A percentile compares a stretch with the other conserved stretches of the same genome.
Conservation (phyloP, 1,140 invertebrate species). For the Lithobius niger region DNA sequence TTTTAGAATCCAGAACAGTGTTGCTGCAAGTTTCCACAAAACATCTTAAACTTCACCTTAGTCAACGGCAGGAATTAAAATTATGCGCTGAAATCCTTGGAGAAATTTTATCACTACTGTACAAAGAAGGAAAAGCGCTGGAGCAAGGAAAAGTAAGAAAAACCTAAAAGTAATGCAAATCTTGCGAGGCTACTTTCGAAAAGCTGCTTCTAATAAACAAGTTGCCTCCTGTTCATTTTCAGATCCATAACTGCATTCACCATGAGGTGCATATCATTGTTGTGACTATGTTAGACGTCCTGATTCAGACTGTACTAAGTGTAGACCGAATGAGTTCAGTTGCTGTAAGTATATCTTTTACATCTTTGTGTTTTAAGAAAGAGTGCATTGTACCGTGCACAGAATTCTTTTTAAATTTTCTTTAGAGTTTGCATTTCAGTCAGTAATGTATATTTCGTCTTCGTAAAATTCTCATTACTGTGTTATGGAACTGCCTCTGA, state of each 20-base stretch:
- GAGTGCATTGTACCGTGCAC: too few relatives aligned
- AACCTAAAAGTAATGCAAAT: too few relatives aligned
- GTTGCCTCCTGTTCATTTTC: neutral
- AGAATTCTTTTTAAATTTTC: too few relatives aligned
- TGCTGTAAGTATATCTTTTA: constrained; percentile 3
- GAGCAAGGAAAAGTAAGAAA: constrained; percentile 36
- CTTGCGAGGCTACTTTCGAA: too few relatives aligned
- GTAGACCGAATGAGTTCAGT: constrained; percentile 42
- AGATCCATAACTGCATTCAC: constrained; percentile 57
- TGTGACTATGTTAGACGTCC: constrained; percentile 60
- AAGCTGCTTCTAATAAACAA: neutral
- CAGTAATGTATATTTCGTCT: too few relatives aligned
- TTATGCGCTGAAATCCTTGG: constrained; percentile 76
- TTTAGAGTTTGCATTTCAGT: too few relatives aligned
- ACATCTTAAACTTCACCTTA: constrained; percentile 67
- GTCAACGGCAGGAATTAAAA: constrained; percentile 59
- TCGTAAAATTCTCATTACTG: too few relatives aligned
- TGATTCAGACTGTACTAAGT: constrained; percentile 69
- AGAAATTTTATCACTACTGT: constrained; percentile 67
- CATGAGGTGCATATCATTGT: constrained; percentile 72
- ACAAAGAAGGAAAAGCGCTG: constrained; percentile 33
- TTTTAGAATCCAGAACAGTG: constrained; percentile 59
- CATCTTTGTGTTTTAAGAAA: too few relatives aligned
- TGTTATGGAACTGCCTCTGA: too few relatives aligned
- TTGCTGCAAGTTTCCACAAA: constrained; percentile 46